Base-by-base conservation (phyloP, 2,888 invertebrate genomes). In the Conistra vaccinii region DNA sequence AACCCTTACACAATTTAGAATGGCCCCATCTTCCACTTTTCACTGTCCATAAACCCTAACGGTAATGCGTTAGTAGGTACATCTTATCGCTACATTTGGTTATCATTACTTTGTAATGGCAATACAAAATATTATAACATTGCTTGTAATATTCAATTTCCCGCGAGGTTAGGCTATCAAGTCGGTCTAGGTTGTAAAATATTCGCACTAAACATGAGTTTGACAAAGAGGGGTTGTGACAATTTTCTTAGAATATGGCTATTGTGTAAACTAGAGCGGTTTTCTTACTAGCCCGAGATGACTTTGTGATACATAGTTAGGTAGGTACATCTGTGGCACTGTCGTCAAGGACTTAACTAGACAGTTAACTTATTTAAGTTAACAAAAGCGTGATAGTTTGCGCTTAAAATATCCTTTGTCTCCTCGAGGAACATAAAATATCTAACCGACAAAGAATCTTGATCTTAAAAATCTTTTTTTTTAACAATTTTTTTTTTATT, bases 91-190 rank as follows among this genome's bases (percentile, higher is more conserved):
- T 57, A 76, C 61, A 75, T 86, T 85, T 77, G 23, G 73, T 62
- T 78, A 84, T 58, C 67, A 84, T 83, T 70, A 76, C 76, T 67
- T 45, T 79, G 79, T 86, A 79, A 86, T 84, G 51, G 69, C 58
- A 74, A 81, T 69, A 84, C 77, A 73, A 86, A 86, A 81, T 85
- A 76, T 85, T 69, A 73, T 72, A 72, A 76, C 70, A 84, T 73
- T 76, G 74, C 81, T 69, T 73, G 75, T 82, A 72, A 82, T 84
- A 84, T 82, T 84, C 79, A 77, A 84, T 85, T 85, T 84, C 58
- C 69, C 51, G 61, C 73, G 75, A 84, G 73, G 57, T 72, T 67
- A 72, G 69, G 71, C 76, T 45, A 75, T 76, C 57, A 76, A 83
- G 53, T 51, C 48, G 29, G 58, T 73, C 51, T 84, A 63, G 65